Evolutionary conservation across 1,140 invertebrate genomes (phyloP), one percentile per base, ranked within the genome.

Genomic region (Chrysoperla carnea): DNA sequence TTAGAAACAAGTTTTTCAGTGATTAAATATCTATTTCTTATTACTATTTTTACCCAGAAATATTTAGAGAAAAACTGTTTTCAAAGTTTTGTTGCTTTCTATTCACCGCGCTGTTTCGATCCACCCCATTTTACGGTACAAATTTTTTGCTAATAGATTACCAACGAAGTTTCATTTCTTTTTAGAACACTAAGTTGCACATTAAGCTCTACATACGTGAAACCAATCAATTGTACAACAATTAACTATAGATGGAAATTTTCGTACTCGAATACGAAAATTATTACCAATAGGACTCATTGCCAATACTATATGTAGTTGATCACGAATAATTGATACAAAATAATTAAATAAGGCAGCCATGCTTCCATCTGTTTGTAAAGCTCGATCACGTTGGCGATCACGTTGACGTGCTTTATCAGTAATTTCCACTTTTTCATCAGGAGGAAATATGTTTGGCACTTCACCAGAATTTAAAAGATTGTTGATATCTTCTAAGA

Each of bases 181-280:
- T 23, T n/a, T n/a, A n/a, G n/a, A n/a, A n/a, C n/a, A n/a, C n/a
- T n/a, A n/a, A n/a, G n/a, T n/a, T n/a, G n/a, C n/a, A n/a, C n/a
- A n/a, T 23, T 23, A 5, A 23, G 5, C 5, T 23, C 11, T 46
- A 49, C 43, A 58, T 63, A 87, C 87, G 69, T 95, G 88, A 62
- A 96, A 90, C 92, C 91, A 96, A 65, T 96, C 88, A 47, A 96
- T 94, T 0, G 91, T 95, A 56, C 92, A 96, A 57, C 91, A 95
- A 59, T 94, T 96, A 15, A 96, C 86, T 23, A 97, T 71, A 1
- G 89, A 84, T 1, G 91, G 92, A 60, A 95, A 98, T 60, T 90
- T 95, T 44, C 89, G 67, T 9, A 96, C 78, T 38, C 88, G 70
- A 55, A 81, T 87, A 45, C 90, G 70, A 59, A 96, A 83, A 9